phyloP scores from a whole-genome alignment of 2,113 vertebrate genomes.

The Suncus etruscus region DNA sequence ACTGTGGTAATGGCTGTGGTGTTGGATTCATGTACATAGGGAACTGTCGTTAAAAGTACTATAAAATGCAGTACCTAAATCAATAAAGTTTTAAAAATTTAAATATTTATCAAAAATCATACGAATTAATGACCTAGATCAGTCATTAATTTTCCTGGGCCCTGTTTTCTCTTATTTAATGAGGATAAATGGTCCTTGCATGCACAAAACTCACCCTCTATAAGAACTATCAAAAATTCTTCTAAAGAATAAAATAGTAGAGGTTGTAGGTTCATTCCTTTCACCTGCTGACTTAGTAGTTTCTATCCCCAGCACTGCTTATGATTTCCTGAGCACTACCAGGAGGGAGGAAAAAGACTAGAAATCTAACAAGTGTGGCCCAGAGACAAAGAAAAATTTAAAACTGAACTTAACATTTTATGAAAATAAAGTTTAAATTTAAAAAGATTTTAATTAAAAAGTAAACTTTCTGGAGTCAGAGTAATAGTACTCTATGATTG shows the following conservation, averaged over 20 bases:
- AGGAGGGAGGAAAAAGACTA: too few species aligned
- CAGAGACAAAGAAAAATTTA: too few species aligned
- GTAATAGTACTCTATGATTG: too few species aligned
- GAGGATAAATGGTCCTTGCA: background rate
- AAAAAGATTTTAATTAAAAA: background rate
- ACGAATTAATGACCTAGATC: constrained; percentile 17
- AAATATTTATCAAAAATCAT: background rate
- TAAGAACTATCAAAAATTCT: constrained; percentile 12
- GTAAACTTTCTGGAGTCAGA: too few species aligned
- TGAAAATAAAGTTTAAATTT: background rate
- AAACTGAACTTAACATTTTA: constrained; percentile 14
- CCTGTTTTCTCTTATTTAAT: background rate
- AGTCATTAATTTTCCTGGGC: background rate
- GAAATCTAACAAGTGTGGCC: too few species aligned
- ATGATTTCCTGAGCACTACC: too few species aligned
- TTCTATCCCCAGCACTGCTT: too few species aligned
- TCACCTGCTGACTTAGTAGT: too few species aligned
- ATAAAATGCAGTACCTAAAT: background rate
- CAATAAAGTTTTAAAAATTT: background rate
- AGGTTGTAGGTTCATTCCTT: too few species aligned
- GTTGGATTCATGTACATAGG: too few species aligned
- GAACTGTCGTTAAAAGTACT: too few species aligned
- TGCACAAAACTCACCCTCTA: background rate
- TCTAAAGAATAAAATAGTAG: background rate
- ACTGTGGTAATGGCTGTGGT: too few species aligned